Percentiles rank a stretch among this genome's conserved stretches.
phyloP scores from a whole-genome alignment of 2,797 vertebrate species.

The Acanthopagrus latus region DNA sequence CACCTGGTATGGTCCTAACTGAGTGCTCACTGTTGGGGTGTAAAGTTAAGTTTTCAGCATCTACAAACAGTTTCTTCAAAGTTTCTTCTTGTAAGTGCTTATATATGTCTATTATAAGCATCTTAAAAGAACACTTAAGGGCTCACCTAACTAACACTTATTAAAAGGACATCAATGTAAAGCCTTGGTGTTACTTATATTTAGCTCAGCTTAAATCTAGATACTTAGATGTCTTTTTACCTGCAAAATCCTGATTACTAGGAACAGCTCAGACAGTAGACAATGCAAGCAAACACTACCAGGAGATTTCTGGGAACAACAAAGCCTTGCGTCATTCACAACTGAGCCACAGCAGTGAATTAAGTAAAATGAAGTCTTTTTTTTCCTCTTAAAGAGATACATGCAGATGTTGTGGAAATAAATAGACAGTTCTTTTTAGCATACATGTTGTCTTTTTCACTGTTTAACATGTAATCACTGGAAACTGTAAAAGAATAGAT shows the following conservation, averaged over 20 bases:
- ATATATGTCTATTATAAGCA: too few species aligned
- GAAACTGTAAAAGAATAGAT: not conserved
- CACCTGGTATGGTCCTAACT: too few species aligned
- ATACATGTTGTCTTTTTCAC: not conserved
- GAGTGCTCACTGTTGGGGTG: too few species aligned
- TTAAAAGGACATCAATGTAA: too few species aligned
- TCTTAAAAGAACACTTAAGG: too few species aligned
- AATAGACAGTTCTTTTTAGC: not conserved
- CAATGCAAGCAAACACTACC: not conserved
- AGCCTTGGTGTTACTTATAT: not conserved
- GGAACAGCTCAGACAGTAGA: not conserved
- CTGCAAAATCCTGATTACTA: not conserved
- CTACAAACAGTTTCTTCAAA: too few species aligned
- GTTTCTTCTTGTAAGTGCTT: too few species aligned
- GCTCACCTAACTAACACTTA: too few species aligned
- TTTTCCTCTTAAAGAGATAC: too few species aligned
- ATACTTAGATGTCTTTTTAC: not conserved
- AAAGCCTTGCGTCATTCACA: not conserved
- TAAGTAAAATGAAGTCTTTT: too few species aligned
- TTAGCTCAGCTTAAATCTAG: not conserved
- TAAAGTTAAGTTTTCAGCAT: too few species aligned
- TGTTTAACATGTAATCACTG: not conserved
- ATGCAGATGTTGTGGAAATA: not conserved
- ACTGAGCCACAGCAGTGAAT: not conserved
- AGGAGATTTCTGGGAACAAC: not conserved